Conservation (phyloP, 2,113 vertebrate species). For the Scalopus aquaticus region DNA sequence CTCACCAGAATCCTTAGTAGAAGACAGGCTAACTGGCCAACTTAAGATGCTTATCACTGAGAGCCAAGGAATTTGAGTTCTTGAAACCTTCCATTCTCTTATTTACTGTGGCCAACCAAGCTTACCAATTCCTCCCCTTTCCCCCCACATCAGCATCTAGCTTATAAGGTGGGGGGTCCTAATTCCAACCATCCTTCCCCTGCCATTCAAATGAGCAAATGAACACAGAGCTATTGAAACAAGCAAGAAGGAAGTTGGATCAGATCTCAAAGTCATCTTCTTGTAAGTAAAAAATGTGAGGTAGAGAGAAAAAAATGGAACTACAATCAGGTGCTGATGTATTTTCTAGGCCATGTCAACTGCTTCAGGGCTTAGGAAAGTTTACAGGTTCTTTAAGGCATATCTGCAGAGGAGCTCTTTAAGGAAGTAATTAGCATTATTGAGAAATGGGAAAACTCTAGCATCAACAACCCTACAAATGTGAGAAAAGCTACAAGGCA, state of each 20-base stretch:
- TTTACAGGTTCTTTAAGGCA: not conserved
- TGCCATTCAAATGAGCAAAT: not conserved
- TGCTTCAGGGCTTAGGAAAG: not conserved
- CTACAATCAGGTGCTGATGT: not conserved
- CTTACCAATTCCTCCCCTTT: not conserved
- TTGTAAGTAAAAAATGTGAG: not conserved
- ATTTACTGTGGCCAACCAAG: not conserved
- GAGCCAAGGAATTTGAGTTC: not conserved
- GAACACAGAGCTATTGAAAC: not conserved
- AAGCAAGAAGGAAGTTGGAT: not conserved
- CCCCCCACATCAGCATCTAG: not conserved
- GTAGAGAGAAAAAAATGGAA: not conserved
- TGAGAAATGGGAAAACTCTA: conserved; percentile 15
- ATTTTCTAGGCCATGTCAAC: not conserved
- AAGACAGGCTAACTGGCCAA: not conserved
- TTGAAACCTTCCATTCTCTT: not conserved
- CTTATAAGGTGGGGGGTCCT: not conserved
- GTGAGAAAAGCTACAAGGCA: not conserved
- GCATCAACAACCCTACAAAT: not conserved
- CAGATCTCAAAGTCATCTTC: not conserved
- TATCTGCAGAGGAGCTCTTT: not conserved
- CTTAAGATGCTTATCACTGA: not conserved
- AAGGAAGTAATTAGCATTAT: conserved; percentile 19
- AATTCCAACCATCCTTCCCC: not conserved
- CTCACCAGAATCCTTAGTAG: not conserved